These are phyloP conservation scores for Caenorhabditis tropicalis DNA, from an alignment of 1,140 invertebrate species.

Conservation along the genomic window DNA sequence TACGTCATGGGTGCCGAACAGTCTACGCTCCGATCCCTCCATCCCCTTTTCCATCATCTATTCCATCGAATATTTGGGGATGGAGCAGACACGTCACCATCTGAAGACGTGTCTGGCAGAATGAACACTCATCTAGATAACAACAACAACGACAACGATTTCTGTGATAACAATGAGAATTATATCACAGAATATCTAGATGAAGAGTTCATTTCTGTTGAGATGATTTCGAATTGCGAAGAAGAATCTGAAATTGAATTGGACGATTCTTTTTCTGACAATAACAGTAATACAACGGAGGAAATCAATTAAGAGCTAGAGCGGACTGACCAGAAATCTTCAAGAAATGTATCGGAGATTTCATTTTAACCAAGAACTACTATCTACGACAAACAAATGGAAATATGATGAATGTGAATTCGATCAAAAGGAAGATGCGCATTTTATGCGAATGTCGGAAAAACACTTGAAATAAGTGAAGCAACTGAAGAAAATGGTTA, in stretches of 20 bases:
- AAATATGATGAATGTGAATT: no score
- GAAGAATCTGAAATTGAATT: neutral
- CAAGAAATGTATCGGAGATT: no score
- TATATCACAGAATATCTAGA: neutral
- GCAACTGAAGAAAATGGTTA: no score
- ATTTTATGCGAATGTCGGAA: no score
- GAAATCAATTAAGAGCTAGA: neutral
- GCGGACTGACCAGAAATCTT: no score
- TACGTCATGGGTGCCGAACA: neutral
- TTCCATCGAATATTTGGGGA: neutral
- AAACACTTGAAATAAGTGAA: no score
- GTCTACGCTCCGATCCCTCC: neutral
- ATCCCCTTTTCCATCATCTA: neutral
- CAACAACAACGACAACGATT: neutral
- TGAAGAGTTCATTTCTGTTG: neutral
- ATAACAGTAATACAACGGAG: neutral
- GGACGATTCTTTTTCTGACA: neutral
- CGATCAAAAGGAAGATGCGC: no score
- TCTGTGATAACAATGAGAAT: neutral
- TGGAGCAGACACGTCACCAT: neutral
- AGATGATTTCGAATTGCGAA: neutral
- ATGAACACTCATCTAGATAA: neutral
- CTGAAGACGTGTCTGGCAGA: neutral
- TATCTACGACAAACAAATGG: no score
- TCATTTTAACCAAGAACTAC: no score